These are phyloP conservation scores for Microtus ochrogaster DNA, from an alignment of 2,113 vertebrate genomes.

Conservation along the genomic window DNA sequence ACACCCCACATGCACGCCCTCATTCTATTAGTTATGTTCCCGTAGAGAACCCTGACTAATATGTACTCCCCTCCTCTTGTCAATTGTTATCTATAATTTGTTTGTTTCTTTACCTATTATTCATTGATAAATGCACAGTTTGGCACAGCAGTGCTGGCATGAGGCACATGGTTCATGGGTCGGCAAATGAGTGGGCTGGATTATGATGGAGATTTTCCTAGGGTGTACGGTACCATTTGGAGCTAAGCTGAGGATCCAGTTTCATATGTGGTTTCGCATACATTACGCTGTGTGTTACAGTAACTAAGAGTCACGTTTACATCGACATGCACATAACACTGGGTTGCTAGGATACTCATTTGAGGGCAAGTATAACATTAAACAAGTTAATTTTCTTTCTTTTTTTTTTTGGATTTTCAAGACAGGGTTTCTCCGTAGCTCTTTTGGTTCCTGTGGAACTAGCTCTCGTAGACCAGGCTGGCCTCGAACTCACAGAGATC, in stretches of 20 bases:
- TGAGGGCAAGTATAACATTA: background rate
- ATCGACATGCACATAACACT: background rate
- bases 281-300: slow-evolving; percentile 28
- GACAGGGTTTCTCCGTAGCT: too few species aligned
- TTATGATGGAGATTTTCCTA: background rate
- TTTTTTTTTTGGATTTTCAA: too few species aligned
- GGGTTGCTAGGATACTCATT: background rate
- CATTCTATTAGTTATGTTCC: background rate
- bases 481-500: too few species aligned
- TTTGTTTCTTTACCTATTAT: background rate
- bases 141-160: background rate
- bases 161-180: background rate
- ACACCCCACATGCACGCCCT: background rate
- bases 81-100: background rate
- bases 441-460: too few species aligned
- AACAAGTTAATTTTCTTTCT: background rate
- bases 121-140: background rate
- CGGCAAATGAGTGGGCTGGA: background rate
- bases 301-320: slow-evolving; percentile 24
- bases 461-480: too few species aligned
- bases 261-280: slow-evolving; percentile 27
- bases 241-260: background rate
- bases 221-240: background rate
- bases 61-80: background rate
- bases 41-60: background rate